These are phyloP conservation scores for Papilio glaucus DNA, from an alignment of 1,140 invertebrate genomes.

Conservation along the genomic window DNA sequence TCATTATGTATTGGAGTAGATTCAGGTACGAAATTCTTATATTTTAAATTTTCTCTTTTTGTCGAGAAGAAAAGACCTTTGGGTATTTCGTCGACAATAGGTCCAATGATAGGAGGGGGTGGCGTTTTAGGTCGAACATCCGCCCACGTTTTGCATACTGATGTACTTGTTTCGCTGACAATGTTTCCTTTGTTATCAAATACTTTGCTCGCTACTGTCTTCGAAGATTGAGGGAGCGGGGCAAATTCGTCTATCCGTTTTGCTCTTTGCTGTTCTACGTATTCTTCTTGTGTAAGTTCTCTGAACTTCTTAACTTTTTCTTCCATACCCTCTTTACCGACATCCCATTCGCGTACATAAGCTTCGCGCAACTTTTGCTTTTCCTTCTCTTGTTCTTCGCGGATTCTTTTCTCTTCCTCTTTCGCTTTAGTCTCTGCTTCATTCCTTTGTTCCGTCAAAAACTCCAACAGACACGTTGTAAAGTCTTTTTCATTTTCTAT, in stretches of 20 bases:
- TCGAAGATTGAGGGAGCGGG: constrained; percentile 59
- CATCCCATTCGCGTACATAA: constrained; percentile 88
- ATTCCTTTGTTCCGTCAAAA: constrained; percentile 80
- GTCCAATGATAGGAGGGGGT: constrained; percentile 61
- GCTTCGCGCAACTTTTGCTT: constrained; percentile 81
- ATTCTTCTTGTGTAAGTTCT: constrained; percentile 91
- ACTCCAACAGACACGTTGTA: constrained; percentile 76
- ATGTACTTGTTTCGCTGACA: constrained; percentile 40
- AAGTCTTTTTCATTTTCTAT: constrained; percentile 77
- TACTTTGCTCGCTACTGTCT: constrained; percentile 53
- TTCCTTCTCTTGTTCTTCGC: constrained; percentile 76
- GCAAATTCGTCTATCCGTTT: constrained; percentile 89
- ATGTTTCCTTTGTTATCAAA: constrained; percentile 70
- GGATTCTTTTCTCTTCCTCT: constrained; percentile 73
- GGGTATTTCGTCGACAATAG: constrained; percentile 45
- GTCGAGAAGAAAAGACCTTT: constrained; percentile 74
- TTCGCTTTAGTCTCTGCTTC: constrained; percentile 76
- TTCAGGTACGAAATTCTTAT: constrained; percentile 72
- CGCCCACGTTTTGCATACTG: constrained; percentile 61
- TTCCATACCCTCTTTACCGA: constrained; percentile 84
- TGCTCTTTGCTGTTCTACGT: constrained; percentile 89
- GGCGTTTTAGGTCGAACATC: constrained; percentile 70
- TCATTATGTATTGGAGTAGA: constrained; percentile 81
- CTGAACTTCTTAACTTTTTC: constrained; percentile 81
- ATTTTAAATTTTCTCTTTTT: constrained; percentile 63